Evolutionary conservation across 2,113 vertebrate species (phyloP).

Genomic region (Brachirus orientalis): DNA sequence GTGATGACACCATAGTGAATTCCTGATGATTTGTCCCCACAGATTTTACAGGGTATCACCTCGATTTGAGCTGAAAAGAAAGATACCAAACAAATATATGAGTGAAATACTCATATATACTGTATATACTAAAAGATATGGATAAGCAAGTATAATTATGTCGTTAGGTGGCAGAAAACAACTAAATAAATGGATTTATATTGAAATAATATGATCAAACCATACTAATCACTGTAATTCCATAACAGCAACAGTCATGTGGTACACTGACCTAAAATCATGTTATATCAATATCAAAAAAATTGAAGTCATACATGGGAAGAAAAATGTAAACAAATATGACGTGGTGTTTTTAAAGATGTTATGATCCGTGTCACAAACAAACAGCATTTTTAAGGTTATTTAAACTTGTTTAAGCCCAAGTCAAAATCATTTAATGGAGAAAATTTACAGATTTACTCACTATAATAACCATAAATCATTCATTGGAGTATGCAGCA

Average conservation of each 20-base stretch:
- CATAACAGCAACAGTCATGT: not conserved
- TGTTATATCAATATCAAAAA: too few relatives aligned
- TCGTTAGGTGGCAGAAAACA: not conserved
- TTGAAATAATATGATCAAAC: not conserved
- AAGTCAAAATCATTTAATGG: too few relatives aligned
- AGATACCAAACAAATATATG: conserved; percentile 13
- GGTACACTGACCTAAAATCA: too few relatives aligned
- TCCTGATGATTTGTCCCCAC: conserved; percentile 93
- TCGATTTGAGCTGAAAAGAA: conserved; percentile 89
- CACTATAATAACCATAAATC: not conserved
- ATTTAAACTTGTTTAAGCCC: too few relatives aligned
- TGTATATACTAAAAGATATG: not conserved
- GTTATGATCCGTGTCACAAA: too few relatives aligned
- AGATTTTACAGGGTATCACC: conserved; percentile 95
- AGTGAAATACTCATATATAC: not conserved
- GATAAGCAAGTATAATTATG: not conserved
- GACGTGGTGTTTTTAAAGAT: too few relatives aligned
- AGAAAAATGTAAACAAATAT: too few relatives aligned
- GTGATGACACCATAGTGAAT: conserved; percentile 95
- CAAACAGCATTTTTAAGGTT: too few relatives aligned
- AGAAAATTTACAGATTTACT: not conserved
- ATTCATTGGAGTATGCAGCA: too few relatives aligned
- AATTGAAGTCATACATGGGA: too few relatives aligned
- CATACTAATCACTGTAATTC: not conserved
- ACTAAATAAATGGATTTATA: not conserved